phyloP scores from a whole-genome alignment of 1,140 invertebrate species.

The Medauroidea extradentata region DNA sequence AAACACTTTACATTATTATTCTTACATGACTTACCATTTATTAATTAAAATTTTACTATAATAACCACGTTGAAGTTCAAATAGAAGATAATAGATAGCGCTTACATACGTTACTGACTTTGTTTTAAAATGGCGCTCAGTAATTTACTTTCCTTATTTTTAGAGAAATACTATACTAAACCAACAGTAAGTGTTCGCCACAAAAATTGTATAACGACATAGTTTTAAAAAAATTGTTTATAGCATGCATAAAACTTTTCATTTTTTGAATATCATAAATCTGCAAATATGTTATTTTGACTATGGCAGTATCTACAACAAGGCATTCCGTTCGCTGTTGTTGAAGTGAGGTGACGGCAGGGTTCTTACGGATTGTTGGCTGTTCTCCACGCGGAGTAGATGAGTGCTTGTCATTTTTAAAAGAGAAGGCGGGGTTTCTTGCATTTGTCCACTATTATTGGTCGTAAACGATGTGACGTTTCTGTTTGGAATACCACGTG shows the following conservation, averaged over 20 bases:
- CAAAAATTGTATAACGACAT: no score
- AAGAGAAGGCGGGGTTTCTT: constrained; percentile 8
- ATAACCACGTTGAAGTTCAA: no score
- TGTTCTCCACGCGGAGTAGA: constrained; percentile 20
- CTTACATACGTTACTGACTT: no score
- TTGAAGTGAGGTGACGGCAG: neutral
- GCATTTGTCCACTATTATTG: constrained; percentile 7
- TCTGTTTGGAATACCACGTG: constrained; percentile 17
- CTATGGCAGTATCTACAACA: neutral
- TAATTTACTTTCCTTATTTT: no score
- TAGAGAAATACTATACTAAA: no score
- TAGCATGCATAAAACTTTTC: neutral
- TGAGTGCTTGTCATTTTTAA: constrained; percentile 2
- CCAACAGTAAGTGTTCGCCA: no score
- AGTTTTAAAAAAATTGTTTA: no score
- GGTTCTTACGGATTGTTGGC: constrained; percentile 5
- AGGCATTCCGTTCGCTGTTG: neutral
- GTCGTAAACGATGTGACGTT: constrained; percentile 15
- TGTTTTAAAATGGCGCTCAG: no score
- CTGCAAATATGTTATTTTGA: neutral
- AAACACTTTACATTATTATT: no score
- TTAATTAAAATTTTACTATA: no score
- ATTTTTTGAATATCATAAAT: neutral
- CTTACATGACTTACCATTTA: no score
- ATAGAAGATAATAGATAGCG: no score